Evolutionary conservation across 2,888 invertebrate genomes (phyloP), one percentile per base, ranked within the genome.

Genomic region (Napeogenes inachia): DNA sequence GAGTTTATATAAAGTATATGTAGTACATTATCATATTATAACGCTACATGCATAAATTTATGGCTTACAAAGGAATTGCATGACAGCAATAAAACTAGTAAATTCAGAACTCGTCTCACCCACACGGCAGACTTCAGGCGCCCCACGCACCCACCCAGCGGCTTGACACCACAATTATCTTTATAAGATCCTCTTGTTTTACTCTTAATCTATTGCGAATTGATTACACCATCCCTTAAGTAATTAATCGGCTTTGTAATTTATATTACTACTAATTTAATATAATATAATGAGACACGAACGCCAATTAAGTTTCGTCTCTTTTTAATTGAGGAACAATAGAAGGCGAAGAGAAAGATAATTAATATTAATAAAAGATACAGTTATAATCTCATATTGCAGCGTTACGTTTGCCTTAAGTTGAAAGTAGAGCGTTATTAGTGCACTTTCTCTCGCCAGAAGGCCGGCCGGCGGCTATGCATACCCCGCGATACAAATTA

Each of bases 71-170:
- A 80, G 80, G 79, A 82, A 82, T 80, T 81, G 83, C 78, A 83
- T 80, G 78, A 74, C 73, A 79, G 81, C 72, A 84, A 87, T 86
- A 88, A 84, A 84, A 80, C 78, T 76, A 73, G 80, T 75, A 74
- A 78, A 78, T 81, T 82, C 81, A 82, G 84, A 77, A 74, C 78
- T 78, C 75, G 79, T 80, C 76, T 78, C 87, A 80, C 87, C 87
- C 81, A 87, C 87, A 81, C 81, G 73, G 69, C 85, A 85, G 86
- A 87, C 86, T 82, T 78, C 71, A 82, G 88, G 85, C 86, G 87
- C 87, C 86, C 73, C 74, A 77, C 79, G 75, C 75, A 77, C 75
- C 70, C 70, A 59, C 35, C 45, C 59, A 64, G 53, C 42, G 60
- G 61, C 59, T 58, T 63, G 54, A 61, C 50, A 54, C 46, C 56